Base-by-base conservation (phyloP, 2,113 vertebrate genomes). In the Meriones unguiculatus region DNA sequence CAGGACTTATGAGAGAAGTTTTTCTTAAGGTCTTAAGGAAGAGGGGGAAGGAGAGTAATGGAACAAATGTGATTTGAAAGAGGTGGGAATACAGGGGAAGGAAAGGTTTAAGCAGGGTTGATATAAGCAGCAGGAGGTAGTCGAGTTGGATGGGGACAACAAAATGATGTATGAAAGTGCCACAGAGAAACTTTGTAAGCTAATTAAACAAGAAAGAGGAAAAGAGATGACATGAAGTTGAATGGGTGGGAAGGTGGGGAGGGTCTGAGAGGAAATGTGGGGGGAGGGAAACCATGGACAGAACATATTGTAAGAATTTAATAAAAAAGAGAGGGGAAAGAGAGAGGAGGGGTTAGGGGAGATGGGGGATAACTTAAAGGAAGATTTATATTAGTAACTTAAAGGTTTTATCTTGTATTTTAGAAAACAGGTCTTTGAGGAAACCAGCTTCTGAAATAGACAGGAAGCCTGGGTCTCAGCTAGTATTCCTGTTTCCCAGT, bases 1-100 rank as follows among this genome's bases (percentile, higher is more conserved):
- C 12, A 87, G 87, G 13, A 91, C 9, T 12, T 65, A 28, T 52
- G 52, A 73, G 35, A 59, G 64, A 38, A 62, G 24, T 62, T 62
- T 57, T 12, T 62, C 18, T 65, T 78, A 46, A 30, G 17, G 1
- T 0, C 18, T 35, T 24, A 69, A 35, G 46, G 32, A 50, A 52
- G 10, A 52, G 65, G 46, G 20, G 30, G 9, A 7, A 12, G 9
- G 30, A 24, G 12, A 54, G 46, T 1, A 70, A 32, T 18, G 54
- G 32, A 54, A 8, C 41, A 2, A 30, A 24, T 0, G 3, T 15
- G 30, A 70, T 25, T n/a, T 70, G 22, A n/a, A 70, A 25, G 67
- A 25, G 52, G 65, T 9, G 1, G 32, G 17, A 4, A 3, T 7
- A 4, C 7, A 22, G 15, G 30, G 28, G 13, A 24, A 8, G 18